Evolutionary conservation across 2,888 invertebrate genomes (phyloP).

Genomic region (Drosophila macrospina): DNA sequence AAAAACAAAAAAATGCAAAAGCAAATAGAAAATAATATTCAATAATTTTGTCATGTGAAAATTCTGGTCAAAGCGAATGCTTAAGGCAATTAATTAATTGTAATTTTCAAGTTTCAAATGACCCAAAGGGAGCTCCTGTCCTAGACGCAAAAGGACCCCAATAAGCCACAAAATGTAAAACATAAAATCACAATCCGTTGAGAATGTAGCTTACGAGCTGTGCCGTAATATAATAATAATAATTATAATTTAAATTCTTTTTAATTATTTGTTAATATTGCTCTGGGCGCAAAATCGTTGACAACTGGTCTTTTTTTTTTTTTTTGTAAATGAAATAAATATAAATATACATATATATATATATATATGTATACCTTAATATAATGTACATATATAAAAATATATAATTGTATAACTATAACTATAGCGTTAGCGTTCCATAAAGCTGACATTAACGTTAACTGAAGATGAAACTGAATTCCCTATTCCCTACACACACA

Average conservation of each 20-base stretch:
- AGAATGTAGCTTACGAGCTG: conserved; percentile 45
- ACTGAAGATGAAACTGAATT: conserved; percentile 50
- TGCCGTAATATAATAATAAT: conserved; percentile 45
- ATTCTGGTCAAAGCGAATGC: conserved; percentile 72
- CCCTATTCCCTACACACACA: not conserved
- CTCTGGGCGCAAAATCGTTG: conserved; percentile 24
- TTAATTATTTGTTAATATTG: conserved; percentile 55
- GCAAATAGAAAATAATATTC: conserved; percentile 44
- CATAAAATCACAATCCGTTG: conserved; percentile 28
- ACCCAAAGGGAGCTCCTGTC: conserved; percentile 44
- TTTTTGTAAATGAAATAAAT: conserved; percentile 65
- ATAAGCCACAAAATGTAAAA: conserved; percentile 12
- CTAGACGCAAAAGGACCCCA: conserved; percentile 44
- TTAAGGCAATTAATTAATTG: conserved; percentile 45
- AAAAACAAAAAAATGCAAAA: too few species aligned
- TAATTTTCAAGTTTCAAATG: conserved; percentile 47
- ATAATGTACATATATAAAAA: conserved; percentile 57
- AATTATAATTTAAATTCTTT: conserved; percentile 32
- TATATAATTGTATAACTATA: conserved; percentile 71
- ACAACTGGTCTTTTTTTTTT: conserved; percentile 38
- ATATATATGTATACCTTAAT: conserved; percentile 53
- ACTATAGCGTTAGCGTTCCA: conserved; percentile 56
- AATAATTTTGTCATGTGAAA: conserved; percentile 57
- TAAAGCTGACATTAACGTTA: conserved; percentile 47
- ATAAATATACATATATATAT: conserved; percentile 36